Evolutionary conservation across 2,113 vertebrate genomes (phyloP), one percentile per base, ranked within the genome.

Genomic region (Alectura lathami): DNA sequence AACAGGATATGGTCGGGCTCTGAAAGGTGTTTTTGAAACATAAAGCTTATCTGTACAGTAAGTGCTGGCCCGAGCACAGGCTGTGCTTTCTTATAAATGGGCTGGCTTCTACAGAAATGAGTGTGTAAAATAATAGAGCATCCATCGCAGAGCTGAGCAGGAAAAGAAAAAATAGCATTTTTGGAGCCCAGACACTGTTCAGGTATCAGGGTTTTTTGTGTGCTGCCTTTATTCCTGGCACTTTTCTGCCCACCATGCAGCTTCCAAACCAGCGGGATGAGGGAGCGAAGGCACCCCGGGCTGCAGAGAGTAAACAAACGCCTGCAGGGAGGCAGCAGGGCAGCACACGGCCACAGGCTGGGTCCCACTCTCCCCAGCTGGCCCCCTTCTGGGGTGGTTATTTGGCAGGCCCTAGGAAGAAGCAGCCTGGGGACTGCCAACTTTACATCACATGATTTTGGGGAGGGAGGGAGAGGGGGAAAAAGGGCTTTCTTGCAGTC

Each of bases 61-160:
- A 72, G 57, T 10, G 11, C 57, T 10, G n/a, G 15, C 67, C 36
- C 2, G 0, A 40, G 66, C 29, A 1, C 24, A 10, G 70, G 67
- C 47, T 26, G 6, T 5, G 67, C 40, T 51, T 68, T 73, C 83
- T 53, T 34, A 26, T 9, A 51, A 36, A n/a, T 11, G 38, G 50
- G 23, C 26, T 34, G 70, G 2, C 6, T 86, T 34, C 80, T 45
- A 42, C 2, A 3, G 68, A 77, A 91, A 74, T 7, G 59, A 59
- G 60, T 92, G 50, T 3, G 36, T 48, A 22, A 30, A 67, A 42
- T 0, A 1, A 50, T 0, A 1, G 50, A 90, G 63, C 42, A 51
- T n/a, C 91, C 82, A 20, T 2, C 43, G 2, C 2, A 0, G 0
- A 1, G 6, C 1, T 13, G 30, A 15, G 8, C 1, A 47, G 70